Evolutionary conservation across 2,888 invertebrate genomes (phyloP).

Genomic region (Epistrophe eligans): DNA sequence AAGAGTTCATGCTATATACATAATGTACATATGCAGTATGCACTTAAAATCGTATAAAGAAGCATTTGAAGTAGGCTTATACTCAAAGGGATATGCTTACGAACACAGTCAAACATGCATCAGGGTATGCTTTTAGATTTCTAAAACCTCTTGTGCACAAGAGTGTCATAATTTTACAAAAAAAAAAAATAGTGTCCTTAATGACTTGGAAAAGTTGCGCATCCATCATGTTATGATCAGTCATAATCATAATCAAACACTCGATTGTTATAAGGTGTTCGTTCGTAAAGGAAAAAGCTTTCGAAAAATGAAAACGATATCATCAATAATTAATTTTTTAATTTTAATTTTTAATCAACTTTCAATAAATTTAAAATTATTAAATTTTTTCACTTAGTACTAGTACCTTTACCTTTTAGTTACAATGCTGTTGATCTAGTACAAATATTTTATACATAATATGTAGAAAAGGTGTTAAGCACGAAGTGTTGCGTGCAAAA

Average conservation of each 20-base stretch:
- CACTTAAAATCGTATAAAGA: not conserved
- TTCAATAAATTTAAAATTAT: no score
- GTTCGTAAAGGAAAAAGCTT: no score
- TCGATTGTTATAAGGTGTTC: not conserved
- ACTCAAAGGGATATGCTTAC: not conserved
- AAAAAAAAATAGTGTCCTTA: not conserved
- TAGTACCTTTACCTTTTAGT: no score
- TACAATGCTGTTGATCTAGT: no score
- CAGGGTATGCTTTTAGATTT: not conserved
- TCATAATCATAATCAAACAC: not conserved
- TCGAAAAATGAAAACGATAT: no score
- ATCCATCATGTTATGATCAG: not conserved
- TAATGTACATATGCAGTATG: no score
- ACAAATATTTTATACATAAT: no score
- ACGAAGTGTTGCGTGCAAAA: no score
- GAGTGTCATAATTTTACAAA: not conserved
- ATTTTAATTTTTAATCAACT: no score
- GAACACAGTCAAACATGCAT: not conserved
- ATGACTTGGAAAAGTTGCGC: not conserved
- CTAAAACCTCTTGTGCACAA: not conserved
- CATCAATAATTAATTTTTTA: no score
- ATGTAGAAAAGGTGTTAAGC: no score
- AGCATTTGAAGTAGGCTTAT: conserved; percentile 17
- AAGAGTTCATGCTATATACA: not conserved
- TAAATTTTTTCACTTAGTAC: no score